Base-by-base conservation (phyloP, 2,113 vertebrate genomes). In the Corythornis cristatus region DNA sequence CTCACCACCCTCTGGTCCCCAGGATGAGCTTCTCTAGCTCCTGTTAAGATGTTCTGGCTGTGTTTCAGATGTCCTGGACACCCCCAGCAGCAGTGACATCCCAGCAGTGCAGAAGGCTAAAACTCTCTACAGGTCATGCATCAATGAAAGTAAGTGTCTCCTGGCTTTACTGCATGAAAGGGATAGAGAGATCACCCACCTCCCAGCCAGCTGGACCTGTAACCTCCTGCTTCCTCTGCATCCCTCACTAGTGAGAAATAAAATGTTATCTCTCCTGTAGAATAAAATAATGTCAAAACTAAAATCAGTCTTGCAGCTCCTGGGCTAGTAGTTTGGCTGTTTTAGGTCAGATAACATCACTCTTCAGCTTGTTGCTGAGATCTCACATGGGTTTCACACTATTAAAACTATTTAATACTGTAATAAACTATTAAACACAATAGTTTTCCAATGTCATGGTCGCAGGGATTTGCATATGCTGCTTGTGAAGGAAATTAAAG, bases 91-190 rank as follows among this genome's bases (percentile, higher is more conserved):
- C 75, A 95, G 91, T 57, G 97, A 98, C 16, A 98, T 98, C 62
- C 28, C 83, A 29, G 98, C 99, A 58, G 97, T 99, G 88, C 97
- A 97, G 94, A 99, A 99, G 97, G 99, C 99, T 51, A 99, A 99
- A 96, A 98, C 97, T 21, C 97, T 99, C 48, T 99, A 99, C 95
- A 98, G 97, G 92, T 99, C 99, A 2, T 99, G 99, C 81, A 97
- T 97, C 80, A 99, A 99, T 97, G 99, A 99, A 95, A 98, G 99
- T 99, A 97, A 98, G 99, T 98, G 93, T 80, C 23, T 83, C 42
- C 66, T 25, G 54, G 31, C 31, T 26, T 28, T 53, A 10, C 0
- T 37, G n/a, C 28, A 5, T 3, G 1, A 21, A 46, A 66, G 8
- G 17, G 2, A 7, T 6, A 22, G 15, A 40, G 31, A 19, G 4